Evolutionary conservation across 2,888 invertebrate species (phyloP).

Genomic region (Himalopsyche anomala): DNA sequence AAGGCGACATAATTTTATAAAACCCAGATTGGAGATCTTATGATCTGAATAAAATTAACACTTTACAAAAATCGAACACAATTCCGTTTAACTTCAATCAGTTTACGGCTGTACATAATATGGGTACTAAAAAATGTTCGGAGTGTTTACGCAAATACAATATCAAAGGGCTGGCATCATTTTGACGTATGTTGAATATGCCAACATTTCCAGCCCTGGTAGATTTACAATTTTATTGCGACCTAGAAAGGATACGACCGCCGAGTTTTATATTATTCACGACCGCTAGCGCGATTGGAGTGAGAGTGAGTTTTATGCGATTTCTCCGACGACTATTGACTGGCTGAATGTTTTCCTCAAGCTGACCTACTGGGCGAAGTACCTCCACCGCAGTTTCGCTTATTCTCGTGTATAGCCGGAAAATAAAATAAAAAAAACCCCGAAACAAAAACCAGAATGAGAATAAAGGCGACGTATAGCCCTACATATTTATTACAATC

Average conservation of each 20-base stretch:
- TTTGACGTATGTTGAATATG: too few species aligned
- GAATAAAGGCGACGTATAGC: background rate
- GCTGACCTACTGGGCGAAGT: background rate
- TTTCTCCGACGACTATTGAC: constrained; percentile 10
- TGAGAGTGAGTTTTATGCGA: constrained; percentile 17
- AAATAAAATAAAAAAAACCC: background rate
- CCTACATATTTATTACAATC: background rate
- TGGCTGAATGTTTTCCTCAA: background rate
- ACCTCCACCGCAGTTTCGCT: background rate
- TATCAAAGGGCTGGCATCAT: too few species aligned
- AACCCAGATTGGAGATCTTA: too few species aligned
- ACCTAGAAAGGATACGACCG: background rate
- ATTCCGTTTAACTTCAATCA: too few species aligned
- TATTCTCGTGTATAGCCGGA: background rate
- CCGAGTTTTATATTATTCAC: constrained; percentile 12
- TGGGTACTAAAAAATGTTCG: too few species aligned
- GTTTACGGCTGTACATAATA: too few species aligned
- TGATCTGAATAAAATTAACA: too few species aligned
- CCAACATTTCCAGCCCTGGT: too few species aligned
- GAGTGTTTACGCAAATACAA: too few species aligned
- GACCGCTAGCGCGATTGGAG: background rate
- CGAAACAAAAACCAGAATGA: background rate
- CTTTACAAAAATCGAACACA: too few species aligned
- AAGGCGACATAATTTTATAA: too few species aligned
- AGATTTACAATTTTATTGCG: background rate